Conservation (phyloP, 2,797 vertebrate species). For the Bradypodion pumilum region DNA sequence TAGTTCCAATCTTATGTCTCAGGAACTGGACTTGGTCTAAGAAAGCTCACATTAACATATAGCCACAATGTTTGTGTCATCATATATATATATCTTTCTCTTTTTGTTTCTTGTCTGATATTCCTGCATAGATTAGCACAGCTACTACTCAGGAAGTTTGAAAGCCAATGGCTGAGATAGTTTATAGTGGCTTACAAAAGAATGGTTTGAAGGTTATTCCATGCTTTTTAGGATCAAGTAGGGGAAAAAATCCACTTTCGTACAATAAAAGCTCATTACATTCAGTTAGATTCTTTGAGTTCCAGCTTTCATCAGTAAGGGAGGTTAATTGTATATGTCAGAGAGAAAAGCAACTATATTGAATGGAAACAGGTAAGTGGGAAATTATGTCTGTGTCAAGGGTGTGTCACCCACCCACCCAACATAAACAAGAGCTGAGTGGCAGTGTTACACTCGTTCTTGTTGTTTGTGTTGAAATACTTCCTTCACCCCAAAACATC, state of each 20-base stretch:
- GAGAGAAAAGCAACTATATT: not conserved
- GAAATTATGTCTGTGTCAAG: not conserved
- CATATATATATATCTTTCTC: no score
- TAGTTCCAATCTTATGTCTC: no score
- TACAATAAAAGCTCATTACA: not conserved
- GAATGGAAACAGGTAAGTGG: not conserved
- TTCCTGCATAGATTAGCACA: no score
- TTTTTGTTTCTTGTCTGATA: no score
- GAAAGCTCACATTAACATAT: no score
- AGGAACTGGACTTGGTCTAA: no score
- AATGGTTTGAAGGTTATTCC: slow-evolving; percentile 3
- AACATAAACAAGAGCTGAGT: not conserved
- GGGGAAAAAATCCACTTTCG: not conserved
- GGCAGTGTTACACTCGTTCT: not conserved
- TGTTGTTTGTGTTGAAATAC: no score
- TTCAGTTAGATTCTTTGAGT: slow-evolving; percentile 7
- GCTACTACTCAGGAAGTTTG: no score
- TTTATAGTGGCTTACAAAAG: not conserved
- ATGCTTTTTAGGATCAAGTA: not conserved
- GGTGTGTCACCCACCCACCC: no score
- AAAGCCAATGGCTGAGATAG: no score
- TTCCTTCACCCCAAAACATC: no score
- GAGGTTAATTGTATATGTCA: not conserved
- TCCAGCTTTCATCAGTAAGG: not conserved
- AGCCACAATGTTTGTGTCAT: no score